Base-by-base conservation (phyloP, 1,140 invertebrate genomes). In the Drosophila bipectinata region DNA sequence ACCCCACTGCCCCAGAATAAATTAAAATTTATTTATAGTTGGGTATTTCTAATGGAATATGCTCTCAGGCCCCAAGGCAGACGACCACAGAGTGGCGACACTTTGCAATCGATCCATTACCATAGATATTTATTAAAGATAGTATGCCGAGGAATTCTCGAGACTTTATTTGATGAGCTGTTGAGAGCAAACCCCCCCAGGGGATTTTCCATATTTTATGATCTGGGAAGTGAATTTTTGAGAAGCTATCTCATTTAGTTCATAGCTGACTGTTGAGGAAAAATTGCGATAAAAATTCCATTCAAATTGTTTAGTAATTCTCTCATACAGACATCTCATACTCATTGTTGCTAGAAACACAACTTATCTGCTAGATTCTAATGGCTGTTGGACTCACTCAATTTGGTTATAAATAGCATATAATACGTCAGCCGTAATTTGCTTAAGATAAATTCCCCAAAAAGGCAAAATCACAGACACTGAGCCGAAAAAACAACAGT, bases 11-110 rank as follows among this genome's bases (percentile, higher is more conserved):
- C 67, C 61, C 48, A 55, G 64, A 48, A 73, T 84, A 85, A 85
- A 84, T 85, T 85, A 73, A 85, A 77, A 85, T 84, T 85, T 81
- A 84, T 84, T 85, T 85, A 71, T 84, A 85, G 77, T 73, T 28
- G 59, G 59, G 56, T 32, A 41, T 75, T 59, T 79, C 58, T 71
- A 64, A 64, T 37, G 24, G 21, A 26, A 32, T 24, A 47, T 5
- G 28, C 34, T 52, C 24, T 52, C 15, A 21, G 68, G 45, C 37
- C 55, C 14, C 9, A 21, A 37, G 47, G 47, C 30, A 41, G 37
- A 30, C 41, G 9, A 24, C 39, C 26, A 18, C 47, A 56, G 47
- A 64, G 62, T 61, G 64, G 53, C 69, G 73, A 81, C 73, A 74
- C 68, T 87, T 69, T 75, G 82, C 67, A 82, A 88, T 78, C 83